phyloP scores from a whole-genome alignment of 92 coral and sea anemone genomes.

The Palythoa grandis region DNA sequence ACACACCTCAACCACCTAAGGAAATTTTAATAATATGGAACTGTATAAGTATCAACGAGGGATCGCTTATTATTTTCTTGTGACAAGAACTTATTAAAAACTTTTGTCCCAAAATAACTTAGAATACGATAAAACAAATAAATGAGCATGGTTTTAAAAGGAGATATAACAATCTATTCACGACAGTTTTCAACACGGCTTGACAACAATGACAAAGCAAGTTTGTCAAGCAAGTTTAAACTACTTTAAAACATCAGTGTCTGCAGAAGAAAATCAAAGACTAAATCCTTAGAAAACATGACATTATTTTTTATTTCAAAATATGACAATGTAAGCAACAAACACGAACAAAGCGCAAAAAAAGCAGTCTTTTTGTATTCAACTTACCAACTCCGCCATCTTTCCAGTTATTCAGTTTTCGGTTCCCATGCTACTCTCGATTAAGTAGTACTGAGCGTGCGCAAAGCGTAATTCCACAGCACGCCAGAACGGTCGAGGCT shows the following conservation, averaged over 20 bases:
- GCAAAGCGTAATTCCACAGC: too few species aligned
- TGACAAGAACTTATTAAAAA: too few species aligned
- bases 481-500: too few species aligned
- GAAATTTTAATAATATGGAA: too few species aligned
- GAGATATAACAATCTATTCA: not conserved
- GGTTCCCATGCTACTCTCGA: not conserved
- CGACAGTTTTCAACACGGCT: not conserved
- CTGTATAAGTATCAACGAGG: too few species aligned
- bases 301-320: not conserved
- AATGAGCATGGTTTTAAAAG: not conserved
- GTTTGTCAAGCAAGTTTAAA: not conserved
- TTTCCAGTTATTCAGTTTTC: not conserved
- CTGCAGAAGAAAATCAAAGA: not conserved
- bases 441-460: too few species aligned
- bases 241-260: not conserved
- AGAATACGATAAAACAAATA: not conserved
- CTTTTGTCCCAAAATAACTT: not conserved
- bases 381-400: slow-evolving; percentile 13
- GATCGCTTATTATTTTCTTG: too few species aligned
- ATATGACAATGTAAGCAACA: not conserved
- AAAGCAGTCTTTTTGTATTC: not conserved
- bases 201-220: not conserved
- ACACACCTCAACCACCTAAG: not conserved
- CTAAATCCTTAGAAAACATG: not conserved
- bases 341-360: not conserved